A percentile compares a stretch with the other conserved stretches of the same genome.
phyloP scores from a whole-genome alignment of 2,797 vertebrate genomes.

The Parotocinclus haroldoi region DNA sequence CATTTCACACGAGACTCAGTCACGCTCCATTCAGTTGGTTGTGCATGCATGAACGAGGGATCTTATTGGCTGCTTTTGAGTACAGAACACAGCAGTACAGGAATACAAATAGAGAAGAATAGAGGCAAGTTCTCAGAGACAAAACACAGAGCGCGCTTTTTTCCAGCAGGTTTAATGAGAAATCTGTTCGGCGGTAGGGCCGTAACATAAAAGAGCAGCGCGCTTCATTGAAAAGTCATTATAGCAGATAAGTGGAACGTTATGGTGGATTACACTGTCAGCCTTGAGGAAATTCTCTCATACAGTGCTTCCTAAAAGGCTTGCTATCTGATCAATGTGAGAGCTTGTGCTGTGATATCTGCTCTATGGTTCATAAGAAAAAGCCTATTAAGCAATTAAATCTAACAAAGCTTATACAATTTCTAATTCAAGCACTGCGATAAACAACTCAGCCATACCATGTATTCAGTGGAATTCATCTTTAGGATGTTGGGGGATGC shows the following conservation, averaged over 20 bases:
- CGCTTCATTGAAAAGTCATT: background rate
- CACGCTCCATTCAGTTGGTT: no score
- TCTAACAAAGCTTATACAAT: background rate
- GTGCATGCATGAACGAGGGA: no score
- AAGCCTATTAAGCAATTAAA: background rate
- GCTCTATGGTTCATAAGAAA: background rate
- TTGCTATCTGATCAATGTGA: background rate
- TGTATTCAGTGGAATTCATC: no score
- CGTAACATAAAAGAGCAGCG: no score
- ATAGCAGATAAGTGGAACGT: constrained; percentile 5
- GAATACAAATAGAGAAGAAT: no score
- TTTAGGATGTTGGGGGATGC: no score
- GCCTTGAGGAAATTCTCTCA: background rate
- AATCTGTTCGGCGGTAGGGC: background rate
- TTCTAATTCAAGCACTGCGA: no score
- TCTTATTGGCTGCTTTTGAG: no score
- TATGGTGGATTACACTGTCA: background rate
- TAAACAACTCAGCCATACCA: no score
- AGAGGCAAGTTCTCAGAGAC: no score
- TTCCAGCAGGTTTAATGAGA: background rate
- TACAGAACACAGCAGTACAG: no score
- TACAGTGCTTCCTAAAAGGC: background rate
- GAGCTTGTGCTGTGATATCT: background rate
- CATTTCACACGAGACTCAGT: no score
- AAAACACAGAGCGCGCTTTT: background rate